Percentiles rank a stretch among this genome's conserved stretches.
These are phyloP conservation scores for Muntiacus reevesi DNA, from an alignment of 2,113 vertebrate genomes.

Conservation along the genomic window DNA sequence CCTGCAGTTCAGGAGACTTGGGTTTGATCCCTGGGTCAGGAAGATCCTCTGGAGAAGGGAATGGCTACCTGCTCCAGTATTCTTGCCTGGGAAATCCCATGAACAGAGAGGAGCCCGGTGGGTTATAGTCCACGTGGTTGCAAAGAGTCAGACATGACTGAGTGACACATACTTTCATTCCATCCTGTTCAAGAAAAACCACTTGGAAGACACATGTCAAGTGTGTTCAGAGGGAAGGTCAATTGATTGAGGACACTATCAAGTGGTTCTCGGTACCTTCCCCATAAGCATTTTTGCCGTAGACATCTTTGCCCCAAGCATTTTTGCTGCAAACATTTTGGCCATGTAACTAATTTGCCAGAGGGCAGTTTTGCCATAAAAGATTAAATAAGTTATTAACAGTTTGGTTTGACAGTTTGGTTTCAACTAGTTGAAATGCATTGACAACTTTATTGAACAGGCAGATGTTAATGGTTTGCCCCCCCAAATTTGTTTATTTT, in stretches of 20 bases:
- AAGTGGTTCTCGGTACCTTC: neutral
- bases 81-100: neutral
- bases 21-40: neutral
- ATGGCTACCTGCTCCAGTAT: neutral
- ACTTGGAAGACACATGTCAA: neutral
- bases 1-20: neutral
- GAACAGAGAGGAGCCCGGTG: neutral
- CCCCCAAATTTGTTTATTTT: neutral
- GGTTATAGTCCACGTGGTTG: neutral
- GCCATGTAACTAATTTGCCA: neutral
- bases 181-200: neutral
- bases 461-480: neutral
- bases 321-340: neutral
- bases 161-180: neutral
- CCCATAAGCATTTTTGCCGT: neutral
- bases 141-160: neutral
- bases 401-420: neutral
- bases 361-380: neutral
- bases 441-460: neutral
- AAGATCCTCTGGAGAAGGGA: neutral
- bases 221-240: neutral
- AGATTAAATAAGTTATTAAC: neutral
- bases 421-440: neutral
- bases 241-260: fast-evolving
- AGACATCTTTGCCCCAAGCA: neutral